Conservation (phyloP, 2,113 vertebrate species). For the Echinops telfairi region DNA sequence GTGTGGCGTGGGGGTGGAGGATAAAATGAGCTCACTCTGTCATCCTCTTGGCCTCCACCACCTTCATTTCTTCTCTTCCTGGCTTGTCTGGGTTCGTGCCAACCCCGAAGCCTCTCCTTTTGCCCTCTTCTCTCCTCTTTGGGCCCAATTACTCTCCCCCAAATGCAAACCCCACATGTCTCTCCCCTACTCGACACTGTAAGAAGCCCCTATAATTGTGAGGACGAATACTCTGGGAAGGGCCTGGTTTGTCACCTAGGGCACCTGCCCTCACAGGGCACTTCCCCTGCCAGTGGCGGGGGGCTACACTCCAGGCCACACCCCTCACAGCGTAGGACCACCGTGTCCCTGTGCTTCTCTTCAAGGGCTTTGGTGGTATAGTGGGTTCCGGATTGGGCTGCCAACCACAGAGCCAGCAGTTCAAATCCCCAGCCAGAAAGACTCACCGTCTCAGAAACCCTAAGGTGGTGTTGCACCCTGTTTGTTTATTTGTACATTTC, state of each 20-base stretch:
- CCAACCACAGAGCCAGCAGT: too few relatives aligned
- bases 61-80: not conserved
- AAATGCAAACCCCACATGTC: not conserved
- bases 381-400: too few relatives aligned
- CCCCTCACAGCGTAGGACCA: not conserved
- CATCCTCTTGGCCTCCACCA: not conserved
- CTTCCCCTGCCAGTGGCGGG: not conserved
- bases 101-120: not conserved
- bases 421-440: too few relatives aligned
- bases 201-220: not conserved
- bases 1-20: not conserved
- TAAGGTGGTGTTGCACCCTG: too few relatives aligned
- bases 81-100: not conserved
- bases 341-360: not conserved
- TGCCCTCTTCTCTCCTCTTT: not conserved
- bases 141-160: not conserved
- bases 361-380: too few relatives aligned
- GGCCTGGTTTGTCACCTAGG: rapidly evolving
- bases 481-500: too few relatives aligned
- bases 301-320: not conserved
- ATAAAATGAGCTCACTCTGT: not conserved
- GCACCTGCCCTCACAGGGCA: rapidly evolving
- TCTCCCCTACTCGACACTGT: not conserved
- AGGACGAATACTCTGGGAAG: not conserved
- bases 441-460: too few relatives aligned